Base-by-base conservation (phyloP, 2,113 vertebrate species). In the Syngnathus floridae region DNA sequence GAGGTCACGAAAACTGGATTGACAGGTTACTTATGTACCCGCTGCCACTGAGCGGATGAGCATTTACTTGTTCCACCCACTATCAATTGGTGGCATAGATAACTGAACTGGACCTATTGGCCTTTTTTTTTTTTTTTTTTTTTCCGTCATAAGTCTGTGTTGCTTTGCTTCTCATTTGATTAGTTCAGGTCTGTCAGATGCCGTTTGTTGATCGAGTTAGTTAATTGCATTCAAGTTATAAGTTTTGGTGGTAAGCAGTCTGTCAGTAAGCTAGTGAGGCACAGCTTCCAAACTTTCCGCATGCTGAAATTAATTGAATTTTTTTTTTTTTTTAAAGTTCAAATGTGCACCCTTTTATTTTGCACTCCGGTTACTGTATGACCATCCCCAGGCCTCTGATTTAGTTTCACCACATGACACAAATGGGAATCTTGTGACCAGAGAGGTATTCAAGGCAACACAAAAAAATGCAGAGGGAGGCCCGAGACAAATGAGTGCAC, bases 401-500 rank as follows among this genome's bases (percentile, higher is more conserved):
- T 88, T 81, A 76, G 64, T 69, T 31, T 73, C 62, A 63, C 68
- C 87, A 81, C 87, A 84, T 90, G 89, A 90, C 82, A 45, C 17
- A 65, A 80, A 87, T 80, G 70, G 65, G 68, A 85, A 77, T 88
- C 89, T 87, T 88, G 85, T 91, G 91, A 88, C 80, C 76, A 56
- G 68, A 48, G 69, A 83, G 79, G 78, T 83, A 84, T 90, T 87
- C 66, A 41, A 63, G 46, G 56, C 58, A 37, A 22, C 43, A 55
- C 16, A 26, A 62, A 22, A 14, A 7, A 17, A 26, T 36, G 7
- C 9, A 70, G n/a, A 62, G 66, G 41, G 45, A 62, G 52, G 38
- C 54, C 19, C 12, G 38, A 51, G 54, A 37, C 61, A 48, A 8
- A 22, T 43, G 11, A 58, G 4, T 10, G 35, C 26, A 55, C 57